Base-by-base conservation (phyloP, 2,888 invertebrate species). In the Spilosoma lubricipeda region DNA sequence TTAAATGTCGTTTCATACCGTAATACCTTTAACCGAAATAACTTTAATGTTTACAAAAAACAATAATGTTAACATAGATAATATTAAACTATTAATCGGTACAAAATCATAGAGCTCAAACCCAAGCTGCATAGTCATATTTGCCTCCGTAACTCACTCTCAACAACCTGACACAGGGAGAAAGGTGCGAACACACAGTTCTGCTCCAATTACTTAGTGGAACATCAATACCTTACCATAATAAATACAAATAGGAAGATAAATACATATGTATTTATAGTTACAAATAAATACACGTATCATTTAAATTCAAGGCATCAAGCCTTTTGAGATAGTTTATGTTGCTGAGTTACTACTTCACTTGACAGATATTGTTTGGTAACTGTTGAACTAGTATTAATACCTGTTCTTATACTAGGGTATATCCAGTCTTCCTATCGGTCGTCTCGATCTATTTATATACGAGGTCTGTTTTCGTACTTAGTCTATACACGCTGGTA, bases 101-200 rank as follows among this genome's bases (percentile, higher is more conserved):
- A 59, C 52, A n/a, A n/a, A n/a, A n/a, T n/a, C n/a, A n/a, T n/a
- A n/a, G n/a, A n/a, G n/a, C n/a, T n/a, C n/a, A 56, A 27, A 2
- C 23, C 39, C 27, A 30, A 68, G 15, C 56, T n/a, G 56, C 13
- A n/a, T n/a, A 56, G 56, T 56, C 48, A 66, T 73, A 77, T 78
- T 80, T 80, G 76, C 70, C 52, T 78, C 70, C 63, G 73, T 52
- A 45, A 67, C 56, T 36, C 67, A 27, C 33, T 45, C 52, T 56
- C 45, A 18, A n/a, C 52, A 63, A 71, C 70, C 67, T 71, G 30
- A 66, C 59, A 48, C 48, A 75, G 64, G 39, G 75, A 80, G 79
- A 82, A 80, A 81, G 75, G 81, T 79, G 79, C 39, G 56, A 81
- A 76, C 42, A 69, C 75, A 70, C 52, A 36, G 72, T 70, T 74